phyloP scores from a whole-genome alignment of 2,797 vertebrate species.

The Hydrolagus colliei region DNA sequence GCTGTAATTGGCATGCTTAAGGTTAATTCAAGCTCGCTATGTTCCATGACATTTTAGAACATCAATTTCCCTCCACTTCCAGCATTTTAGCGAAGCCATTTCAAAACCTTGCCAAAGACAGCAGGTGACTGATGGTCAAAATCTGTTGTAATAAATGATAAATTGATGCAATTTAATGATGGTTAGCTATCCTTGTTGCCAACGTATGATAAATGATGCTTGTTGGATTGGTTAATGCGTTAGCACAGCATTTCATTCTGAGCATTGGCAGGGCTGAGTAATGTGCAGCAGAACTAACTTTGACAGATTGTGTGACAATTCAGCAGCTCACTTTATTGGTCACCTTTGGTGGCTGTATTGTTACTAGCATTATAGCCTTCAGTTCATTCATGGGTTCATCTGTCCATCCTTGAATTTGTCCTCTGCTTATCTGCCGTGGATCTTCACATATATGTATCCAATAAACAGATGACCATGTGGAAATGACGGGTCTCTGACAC shows the following conservation, averaged over 20 bases:
- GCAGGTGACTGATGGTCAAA: no score
- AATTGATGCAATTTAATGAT: conserved; percentile 11
- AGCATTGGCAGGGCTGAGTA: neutral
- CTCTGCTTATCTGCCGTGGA: neutral
- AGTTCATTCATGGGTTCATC: neutral
- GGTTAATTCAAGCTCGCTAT: no score
- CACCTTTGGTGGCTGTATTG: neutral
- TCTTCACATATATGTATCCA: neutral
- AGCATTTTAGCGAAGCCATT: no score
- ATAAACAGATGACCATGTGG: neutral
- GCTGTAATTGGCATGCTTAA: no score
- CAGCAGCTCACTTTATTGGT: neutral
- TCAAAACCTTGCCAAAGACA: no score
- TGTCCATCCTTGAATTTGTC: neutral
- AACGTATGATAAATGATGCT: neutral
- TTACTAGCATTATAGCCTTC: neutral
- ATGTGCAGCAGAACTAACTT: neutral
- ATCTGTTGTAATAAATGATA: neutral
- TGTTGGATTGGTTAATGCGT: neutral
- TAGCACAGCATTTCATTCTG: neutral
- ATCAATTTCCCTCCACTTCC: no score
- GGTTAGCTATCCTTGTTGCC: neutral
- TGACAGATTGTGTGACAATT: conserved; percentile 18
- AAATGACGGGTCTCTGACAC: neutral
- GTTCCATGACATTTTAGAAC: no score